Conservation (phyloP, 2,113 vertebrate species). For the Perca fluviatilis region DNA sequence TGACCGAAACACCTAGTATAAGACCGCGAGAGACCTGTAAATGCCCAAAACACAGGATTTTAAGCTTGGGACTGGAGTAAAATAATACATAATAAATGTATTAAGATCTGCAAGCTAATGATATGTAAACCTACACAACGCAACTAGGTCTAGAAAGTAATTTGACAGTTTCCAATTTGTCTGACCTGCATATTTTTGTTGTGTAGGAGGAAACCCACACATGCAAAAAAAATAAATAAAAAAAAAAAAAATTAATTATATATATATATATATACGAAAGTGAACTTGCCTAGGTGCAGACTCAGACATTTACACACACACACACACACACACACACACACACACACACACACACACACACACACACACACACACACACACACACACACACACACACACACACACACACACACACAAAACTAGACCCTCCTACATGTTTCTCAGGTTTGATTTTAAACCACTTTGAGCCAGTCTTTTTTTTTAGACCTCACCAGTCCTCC, state of each 20-base stretch:
- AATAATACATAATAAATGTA: not conserved
- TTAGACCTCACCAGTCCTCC: not conserved
- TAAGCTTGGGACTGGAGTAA: too few species aligned
- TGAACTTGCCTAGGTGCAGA: not conserved
- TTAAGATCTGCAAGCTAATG: not conserved
- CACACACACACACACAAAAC: not conserved
- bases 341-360: not conserved
- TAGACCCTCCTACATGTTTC: conserved; percentile 6
- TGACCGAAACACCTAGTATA: too few species aligned
- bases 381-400: not conserved
- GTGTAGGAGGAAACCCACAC: not conserved
- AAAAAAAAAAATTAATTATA: too few species aligned
- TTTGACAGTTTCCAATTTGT: not conserved
- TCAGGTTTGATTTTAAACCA: not conserved
- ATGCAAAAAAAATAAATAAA: too few species aligned
- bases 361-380: not conserved
- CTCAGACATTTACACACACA: not conserved
- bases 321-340: not conserved
- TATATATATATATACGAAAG: not conserved
- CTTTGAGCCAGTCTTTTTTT: not conserved
- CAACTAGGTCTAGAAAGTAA: not conserved
- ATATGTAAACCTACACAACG: not conserved
- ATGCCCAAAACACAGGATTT: too few species aligned
- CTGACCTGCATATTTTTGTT: not conserved
- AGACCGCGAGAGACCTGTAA: too few species aligned